Base-by-base conservation (phyloP, 2,797 vertebrate genomes). In the Notolepis coatsorum region DNA sequence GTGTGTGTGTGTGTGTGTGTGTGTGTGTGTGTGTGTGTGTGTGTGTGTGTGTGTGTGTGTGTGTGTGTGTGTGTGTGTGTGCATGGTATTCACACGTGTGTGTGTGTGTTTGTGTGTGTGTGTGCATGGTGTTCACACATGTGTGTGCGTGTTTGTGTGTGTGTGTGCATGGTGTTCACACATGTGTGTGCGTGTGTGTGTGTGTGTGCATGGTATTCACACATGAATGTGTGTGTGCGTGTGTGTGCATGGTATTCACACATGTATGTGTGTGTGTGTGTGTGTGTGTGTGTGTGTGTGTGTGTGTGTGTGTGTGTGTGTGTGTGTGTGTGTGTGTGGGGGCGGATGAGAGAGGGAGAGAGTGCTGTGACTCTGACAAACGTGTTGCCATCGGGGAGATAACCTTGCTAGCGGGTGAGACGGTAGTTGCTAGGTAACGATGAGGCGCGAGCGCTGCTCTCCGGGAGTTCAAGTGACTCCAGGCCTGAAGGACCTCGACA, bases 341-440 rank as follows among this genome's bases (percentile, higher is more conserved):
- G n/a, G n/a, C n/a, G n/a, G n/a, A n/a, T n/a, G n/a, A n/a, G n/a
- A n/a, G n/a, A n/a, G n/a, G n/a, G n/a, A n/a, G n/a, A n/a, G n/a
- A n/a, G n/a, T 48, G 56, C 9, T 4, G 33, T 43, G 31, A 15
- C 15, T 57, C 38, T 64, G 30, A 56, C 18, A 60, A 59, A 73
- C 1, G 17, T 75, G 65, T 75, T 48, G 37, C 61, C 68, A 56
- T 48, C 49, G 13, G 61, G 70, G 70, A 84, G 73, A 77, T 79
- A 83, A 86, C 80, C 85, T 88, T 87, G 83, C 75, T 66, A 67
- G 52, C 7, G 61, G 77, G 48, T 68, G 79, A 74, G 76, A 59
- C 79, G 73, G 65, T 60, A 58, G 88, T 89, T 87, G 85, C 85
- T 88, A 88, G 80, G 87, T 75, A 84, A 90, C 84, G 4, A 68